phyloP scores from a whole-genome alignment of 2,797 vertebrate species.

The Sciurus carolinensis region DNA sequence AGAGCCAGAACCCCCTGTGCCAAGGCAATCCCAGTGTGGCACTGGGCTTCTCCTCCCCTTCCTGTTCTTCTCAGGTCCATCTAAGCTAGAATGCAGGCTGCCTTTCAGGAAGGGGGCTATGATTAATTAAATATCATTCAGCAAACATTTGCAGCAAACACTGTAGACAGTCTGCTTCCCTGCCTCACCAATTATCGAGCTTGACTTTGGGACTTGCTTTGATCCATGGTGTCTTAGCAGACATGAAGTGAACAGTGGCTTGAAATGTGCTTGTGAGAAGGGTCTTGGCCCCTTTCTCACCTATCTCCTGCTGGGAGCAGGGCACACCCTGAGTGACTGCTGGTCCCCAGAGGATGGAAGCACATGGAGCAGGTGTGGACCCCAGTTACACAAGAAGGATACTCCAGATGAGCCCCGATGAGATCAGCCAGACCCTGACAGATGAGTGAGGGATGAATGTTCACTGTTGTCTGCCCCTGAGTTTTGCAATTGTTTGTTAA shows the following conservation, averaged over 20 bases:
- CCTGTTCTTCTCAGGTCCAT: background rate
- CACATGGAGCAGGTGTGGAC: background rate
- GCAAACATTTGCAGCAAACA: too few species aligned
- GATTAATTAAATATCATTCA: background rate
- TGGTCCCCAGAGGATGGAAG: background rate
- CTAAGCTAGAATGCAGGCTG: background rate
- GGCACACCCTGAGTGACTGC: background rate
- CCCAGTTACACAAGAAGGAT: too few species aligned
- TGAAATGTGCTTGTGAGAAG: background rate
- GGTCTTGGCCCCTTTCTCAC: background rate
- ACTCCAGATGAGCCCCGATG: background rate
- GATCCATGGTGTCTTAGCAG: background rate
- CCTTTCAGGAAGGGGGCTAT: background rate
- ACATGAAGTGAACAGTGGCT: background rate
- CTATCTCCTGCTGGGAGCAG: background rate
- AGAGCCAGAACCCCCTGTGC: background rate
- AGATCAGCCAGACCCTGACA: background rate
- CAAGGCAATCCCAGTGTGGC: accelerated
- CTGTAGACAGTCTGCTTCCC: background rate
- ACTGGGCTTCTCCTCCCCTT: background rate
- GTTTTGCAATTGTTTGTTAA: background rate
- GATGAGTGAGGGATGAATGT: background rate
- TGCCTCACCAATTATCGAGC: background rate
- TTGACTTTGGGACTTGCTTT: background rate
- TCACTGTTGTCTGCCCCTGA: background rate